Base-by-base conservation (phyloP, 2,113 vertebrate species). In the Oenanthe oenanthe region DNA sequence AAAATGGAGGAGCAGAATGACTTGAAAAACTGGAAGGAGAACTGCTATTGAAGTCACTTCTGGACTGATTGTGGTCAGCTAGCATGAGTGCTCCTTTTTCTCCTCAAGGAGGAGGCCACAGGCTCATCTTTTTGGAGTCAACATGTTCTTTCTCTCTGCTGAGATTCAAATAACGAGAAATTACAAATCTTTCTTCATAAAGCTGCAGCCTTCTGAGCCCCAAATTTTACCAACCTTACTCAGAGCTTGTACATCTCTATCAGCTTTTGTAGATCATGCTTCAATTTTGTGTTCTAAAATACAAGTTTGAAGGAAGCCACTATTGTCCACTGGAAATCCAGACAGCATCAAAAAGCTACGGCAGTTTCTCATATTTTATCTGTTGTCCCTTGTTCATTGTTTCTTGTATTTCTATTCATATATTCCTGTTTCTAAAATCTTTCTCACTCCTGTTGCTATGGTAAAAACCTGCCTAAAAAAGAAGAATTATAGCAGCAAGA, bases 371-470 rank as follows among this genome's bases (percentile, higher is more conserved):
- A 21, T 79, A n/a, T 60, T 72, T 31, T 67, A 25, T 50, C 62
- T 90, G 29, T 83, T 6, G 2, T 72, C 36, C 13, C 18, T 34
- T 77, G 31, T 66, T 92, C 26, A n/a, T 80, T 88, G 76, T 84
- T 96, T 93, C 70, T 57, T 83, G 24, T 58, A 40, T 89, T 78
- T 89, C 51, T 53, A 50, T 86, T 91, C 34, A 67, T 80, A 56
- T 63, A 80, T 74, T 96, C 63, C 34, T 88, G 8, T 90, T 95
- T 84, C 51, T 80, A 77, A 88, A 92, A 71, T 92, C 75, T 79
- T 94, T 83, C 72, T 88, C 36, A 32, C 84, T 88, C 40, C 57
- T 94, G 96, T 96, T 96, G 79, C 95, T 97, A 95, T 96, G 96
- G 96, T 88, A 84, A 95, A 96, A 94, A 45, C 51, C 32, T 67